Percentiles rank a stretch among this genome's conserved stretches.
Conservation (phyloP, 2,888 invertebrate genomes). For the Melanostoma mellinum region DNA sequence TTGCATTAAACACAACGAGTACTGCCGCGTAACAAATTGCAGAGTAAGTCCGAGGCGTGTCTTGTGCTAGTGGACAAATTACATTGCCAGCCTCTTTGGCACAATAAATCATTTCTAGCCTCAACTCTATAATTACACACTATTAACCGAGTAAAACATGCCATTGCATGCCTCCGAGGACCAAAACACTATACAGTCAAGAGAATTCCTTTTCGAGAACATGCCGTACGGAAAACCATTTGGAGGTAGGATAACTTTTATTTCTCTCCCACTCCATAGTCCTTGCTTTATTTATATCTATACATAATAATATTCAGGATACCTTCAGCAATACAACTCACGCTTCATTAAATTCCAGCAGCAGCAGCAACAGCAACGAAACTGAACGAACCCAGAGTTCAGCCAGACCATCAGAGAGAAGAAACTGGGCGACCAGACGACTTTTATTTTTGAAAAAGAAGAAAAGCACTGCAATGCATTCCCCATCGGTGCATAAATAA, state of each 20-base stretch:
- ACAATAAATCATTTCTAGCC: slow-evolving; percentile 64
- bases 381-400: background rate
- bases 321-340: slow-evolving; percentile 59
- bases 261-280: slow-evolving; percentile 13
- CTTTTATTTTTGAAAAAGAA: slow-evolving; percentile 5
- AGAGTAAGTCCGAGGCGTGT: slow-evolving; percentile 31
- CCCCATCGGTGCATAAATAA: slow-evolving; percentile 69
- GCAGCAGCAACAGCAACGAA: background rate
- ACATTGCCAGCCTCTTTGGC: slow-evolving; percentile 58
- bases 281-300: background rate
- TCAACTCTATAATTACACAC: slow-evolving; percentile 66
- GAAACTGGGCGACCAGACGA: slow-evolving; percentile 17
- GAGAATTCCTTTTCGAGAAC: slow-evolving; percentile 24
- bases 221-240: slow-evolving; percentile 46
- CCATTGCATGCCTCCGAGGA: slow-evolving; percentile 51
- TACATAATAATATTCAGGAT: slow-evolving; percentile 45
- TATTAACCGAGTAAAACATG: slow-evolving; percentile 70
- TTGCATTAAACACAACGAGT: no score
- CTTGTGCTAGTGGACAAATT: slow-evolving; percentile 33
- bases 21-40: slow-evolving; percentile 46
- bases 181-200: slow-evolving; percentile 1
- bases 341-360: slow-evolving; percentile 67
- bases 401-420: slow-evolving; percentile 7
- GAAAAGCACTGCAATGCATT: slow-evolving; percentile 67
- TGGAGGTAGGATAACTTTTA: slow-evolving; percentile 56